Evolutionary conservation across 2,888 invertebrate species (phyloP).

Genomic region (Achlya flavicornis): DNA sequence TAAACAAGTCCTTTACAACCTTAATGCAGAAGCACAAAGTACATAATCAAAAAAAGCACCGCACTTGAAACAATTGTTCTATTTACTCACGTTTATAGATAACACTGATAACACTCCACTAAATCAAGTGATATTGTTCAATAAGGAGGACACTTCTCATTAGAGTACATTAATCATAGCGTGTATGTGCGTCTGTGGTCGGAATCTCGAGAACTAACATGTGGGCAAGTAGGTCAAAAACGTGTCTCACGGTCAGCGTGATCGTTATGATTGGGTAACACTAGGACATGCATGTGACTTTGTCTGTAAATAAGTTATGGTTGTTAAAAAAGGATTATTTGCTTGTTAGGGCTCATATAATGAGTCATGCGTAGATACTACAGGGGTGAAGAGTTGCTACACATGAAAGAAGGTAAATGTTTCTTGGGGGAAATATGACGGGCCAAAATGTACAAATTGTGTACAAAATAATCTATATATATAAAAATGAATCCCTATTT

Average conservation of each 20-base stretch:
- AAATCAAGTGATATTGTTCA: slow-evolving; percentile 5
- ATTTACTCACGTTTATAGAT: not conserved
- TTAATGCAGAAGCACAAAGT: not conserved
- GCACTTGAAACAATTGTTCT: not conserved
- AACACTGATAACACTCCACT: not conserved
- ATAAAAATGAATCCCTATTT: no score
- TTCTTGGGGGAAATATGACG: no score
- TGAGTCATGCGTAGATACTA: no score
- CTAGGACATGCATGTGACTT: not conserved
- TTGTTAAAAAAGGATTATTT: no score
- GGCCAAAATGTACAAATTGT: no score
- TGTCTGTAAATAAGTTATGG: not conserved
- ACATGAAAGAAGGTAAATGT: no score
- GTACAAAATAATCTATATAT: no score
- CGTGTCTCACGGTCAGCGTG: slow-evolving; percentile 4
- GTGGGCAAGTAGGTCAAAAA: slow-evolving; percentile 45
- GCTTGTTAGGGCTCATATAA: no score
- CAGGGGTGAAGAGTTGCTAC: no score
- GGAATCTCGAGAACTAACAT: slow-evolving; percentile 28
- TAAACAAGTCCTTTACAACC: no score
- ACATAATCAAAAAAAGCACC: not conserved
- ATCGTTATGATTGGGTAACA: not conserved
- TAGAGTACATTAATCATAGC: slow-evolving; percentile 16
- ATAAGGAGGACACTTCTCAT: slow-evolving; percentile 16
- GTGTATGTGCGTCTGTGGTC: slow-evolving; percentile 15